These are phyloP conservation scores for Bombus soroeensis DNA, from an alignment of 1,140 invertebrate genomes.

Conservation along the genomic window DNA sequence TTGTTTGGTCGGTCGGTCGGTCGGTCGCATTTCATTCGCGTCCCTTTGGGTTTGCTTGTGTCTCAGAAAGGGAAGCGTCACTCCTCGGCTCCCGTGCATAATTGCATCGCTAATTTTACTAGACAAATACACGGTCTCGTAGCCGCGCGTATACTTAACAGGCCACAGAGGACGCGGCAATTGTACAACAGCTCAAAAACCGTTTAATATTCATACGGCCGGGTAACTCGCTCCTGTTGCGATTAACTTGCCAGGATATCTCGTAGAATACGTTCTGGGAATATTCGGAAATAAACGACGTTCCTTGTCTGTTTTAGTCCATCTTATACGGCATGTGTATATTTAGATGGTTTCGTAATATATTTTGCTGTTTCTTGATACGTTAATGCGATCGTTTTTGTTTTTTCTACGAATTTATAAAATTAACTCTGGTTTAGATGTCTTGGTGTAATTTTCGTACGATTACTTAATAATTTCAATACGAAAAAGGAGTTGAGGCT, in stretches of 20 bases:
- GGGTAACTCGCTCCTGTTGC: not conserved
- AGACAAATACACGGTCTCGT: constrained; percentile 32
- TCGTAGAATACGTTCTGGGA: not conserved
- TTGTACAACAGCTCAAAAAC: constrained; percentile 47
- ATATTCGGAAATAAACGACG: not conserved
- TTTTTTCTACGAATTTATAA: not conserved
- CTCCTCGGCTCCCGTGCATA: constrained; percentile 35
- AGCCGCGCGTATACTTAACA: constrained; percentile 38
- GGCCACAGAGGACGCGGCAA: constrained; percentile 39
- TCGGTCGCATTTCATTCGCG: constrained; percentile 16
- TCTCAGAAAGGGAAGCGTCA: constrained; percentile 38
- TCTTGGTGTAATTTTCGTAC: not conserved
- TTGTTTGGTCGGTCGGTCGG: constrained; percentile 11
- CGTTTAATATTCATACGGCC: constrained; percentile 45
- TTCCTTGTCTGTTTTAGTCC: not conserved
- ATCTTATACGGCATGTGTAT: not conserved
- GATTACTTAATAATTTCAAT: not conserved
- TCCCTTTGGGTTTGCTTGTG: constrained; percentile 16
- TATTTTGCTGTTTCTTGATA: not conserved
- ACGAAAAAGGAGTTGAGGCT: not conserved
- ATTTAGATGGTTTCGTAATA: not conserved
- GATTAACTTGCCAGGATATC: constrained; percentile 5
- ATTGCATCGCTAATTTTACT: constrained; percentile 50
- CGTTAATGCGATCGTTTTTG: not conserved
- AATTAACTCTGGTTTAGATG: no score